Percentiles rank a stretch among this genome's conserved stretches.
phyloP scores from a whole-genome alignment of 2,888 invertebrate species.

The Patella pellucida region DNA sequence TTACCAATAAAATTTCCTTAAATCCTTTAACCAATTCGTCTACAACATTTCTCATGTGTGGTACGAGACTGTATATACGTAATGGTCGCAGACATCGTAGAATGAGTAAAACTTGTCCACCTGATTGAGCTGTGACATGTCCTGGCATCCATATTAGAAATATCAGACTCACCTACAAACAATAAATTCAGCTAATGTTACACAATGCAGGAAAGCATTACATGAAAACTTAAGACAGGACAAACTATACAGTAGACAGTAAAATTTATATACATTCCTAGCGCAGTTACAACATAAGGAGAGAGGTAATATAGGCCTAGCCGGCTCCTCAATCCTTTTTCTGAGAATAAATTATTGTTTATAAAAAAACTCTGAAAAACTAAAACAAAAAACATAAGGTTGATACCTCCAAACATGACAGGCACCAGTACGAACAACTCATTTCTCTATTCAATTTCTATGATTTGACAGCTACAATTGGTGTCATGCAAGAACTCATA shows the following conservation, averaged over 20 bases:
- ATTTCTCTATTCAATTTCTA: too few species aligned
- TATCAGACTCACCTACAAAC: slow-evolving; percentile 86
- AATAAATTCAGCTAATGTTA: neutral
- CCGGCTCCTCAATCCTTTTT: too few species aligned
- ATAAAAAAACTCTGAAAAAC: too few species aligned
- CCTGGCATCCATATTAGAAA: slow-evolving; percentile 97
- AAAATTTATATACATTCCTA: neutral
- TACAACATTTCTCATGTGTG: slow-evolving; percentile 99
- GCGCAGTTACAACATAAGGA: too few species aligned
- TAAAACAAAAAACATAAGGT: too few species aligned
- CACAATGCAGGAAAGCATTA: too few species aligned
- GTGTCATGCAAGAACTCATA: too few species aligned
- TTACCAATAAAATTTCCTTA: slow-evolving; percentile 96
- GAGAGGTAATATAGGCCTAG: too few species aligned
- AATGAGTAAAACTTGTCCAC: slow-evolving; percentile 95
- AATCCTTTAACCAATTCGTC: slow-evolving; percentile 98
- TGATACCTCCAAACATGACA: too few species aligned
- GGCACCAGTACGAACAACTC: too few species aligned
- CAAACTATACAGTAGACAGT: neutral
- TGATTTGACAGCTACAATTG: too few species aligned
- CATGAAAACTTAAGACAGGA: neutral
- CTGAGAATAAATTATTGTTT: too few species aligned
- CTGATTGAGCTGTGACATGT: slow-evolving; percentile 89
- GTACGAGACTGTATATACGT: slow-evolving; percentile 96
- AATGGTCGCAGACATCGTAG: slow-evolving; percentile 95